Base-by-base conservation (phyloP, 2,113 vertebrate species). In the Empidonax alnorum region DNA sequence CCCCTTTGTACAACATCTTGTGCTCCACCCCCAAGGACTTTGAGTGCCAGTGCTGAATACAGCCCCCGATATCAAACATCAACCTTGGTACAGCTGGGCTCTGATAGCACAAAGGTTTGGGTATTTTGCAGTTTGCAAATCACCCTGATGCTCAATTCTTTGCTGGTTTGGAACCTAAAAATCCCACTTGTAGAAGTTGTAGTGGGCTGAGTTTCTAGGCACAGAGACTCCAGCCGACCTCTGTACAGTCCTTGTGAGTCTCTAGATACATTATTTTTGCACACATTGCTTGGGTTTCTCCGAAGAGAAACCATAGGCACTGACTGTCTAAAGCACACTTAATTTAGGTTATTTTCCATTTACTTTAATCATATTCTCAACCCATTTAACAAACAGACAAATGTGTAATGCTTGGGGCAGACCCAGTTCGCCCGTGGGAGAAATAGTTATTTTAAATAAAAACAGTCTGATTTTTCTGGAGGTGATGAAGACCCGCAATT, bases 401-500 rank as follows among this genome's bases (percentile, higher is more conserved):
- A 94, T 81, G 83, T 93, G 92, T 96, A 94, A 96, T 95, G 65
- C 76, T 96, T 97, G 94, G 95, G 96, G 94, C 94, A 95, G 96
- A 97, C 96, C 94, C 95, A 96, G 88, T 97, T 97, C 1, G 92
- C 94, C 93, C 89, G 92, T 86, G 92, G 96, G 88, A 92, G 92
- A 97, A 96, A 90, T 72, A 93, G 85, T 92, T 93, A 86, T 95
- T 96, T 95, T 66, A 96, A 94, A 96, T 89, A 92, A 95, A 96
- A 96, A 89, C 91, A 96, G 90, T 93, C 92, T 77, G 79, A 92
- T 92, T 89, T 92, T 96, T 94, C 52, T 92, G 69, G 83, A 96
- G 88, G 94, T 96, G 96, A 97, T 95, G 92, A 96, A 94, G 94
- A 94, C 92, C 90, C 80, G 80, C 88, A 96, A 90, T 95, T 97